Conservation (phyloP, 92 coral and sea anemone species). For the Zoanthus gigantus region DNA sequence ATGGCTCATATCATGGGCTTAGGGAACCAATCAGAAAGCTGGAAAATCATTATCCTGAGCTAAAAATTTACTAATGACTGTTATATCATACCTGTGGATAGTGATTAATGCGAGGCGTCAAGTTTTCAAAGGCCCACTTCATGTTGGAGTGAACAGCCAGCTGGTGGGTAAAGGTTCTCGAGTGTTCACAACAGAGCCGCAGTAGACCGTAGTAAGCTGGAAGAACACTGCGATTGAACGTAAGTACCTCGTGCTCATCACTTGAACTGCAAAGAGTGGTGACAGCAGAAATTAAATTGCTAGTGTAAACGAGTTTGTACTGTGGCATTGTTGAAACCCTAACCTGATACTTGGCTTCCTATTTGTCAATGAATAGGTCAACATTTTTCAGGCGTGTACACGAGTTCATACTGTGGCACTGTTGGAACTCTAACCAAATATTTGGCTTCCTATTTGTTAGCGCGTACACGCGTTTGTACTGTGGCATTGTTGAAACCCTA, state of each 20-base stretch:
- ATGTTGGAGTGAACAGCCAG: constrained; percentile 94
- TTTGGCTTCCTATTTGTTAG: too few species aligned
- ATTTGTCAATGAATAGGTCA: too few species aligned
- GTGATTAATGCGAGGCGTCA: constrained; percentile 90
- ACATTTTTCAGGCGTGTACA: too few species aligned
- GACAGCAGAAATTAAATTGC: not conserved
- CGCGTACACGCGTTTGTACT: not conserved
- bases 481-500: not conserved
- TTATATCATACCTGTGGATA: constrained; percentile 89
- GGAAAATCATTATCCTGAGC: not conserved
- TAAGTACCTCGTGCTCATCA: constrained; percentile 96
- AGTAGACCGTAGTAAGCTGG: constrained; percentile 97
- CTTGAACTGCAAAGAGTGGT: constrained; percentile 72
- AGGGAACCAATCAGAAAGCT: too few species aligned
- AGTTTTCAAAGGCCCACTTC: constrained; percentile 99
- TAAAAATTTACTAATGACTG: not conserved
- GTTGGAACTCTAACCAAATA: too few species aligned
- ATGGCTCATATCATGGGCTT: too few species aligned
- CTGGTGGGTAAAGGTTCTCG: constrained; percentile 87
- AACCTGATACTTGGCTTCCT: too few species aligned
- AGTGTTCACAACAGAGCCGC: constrained; percentile 93
- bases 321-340: not conserved
- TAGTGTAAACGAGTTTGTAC: not conserved
- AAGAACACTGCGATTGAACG: constrained; percentile 94
- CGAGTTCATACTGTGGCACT: too few species aligned